Evolutionary conservation across 2,888 invertebrate genomes (phyloP).

Genomic region (Pachymerium ferrugineum): DNA sequence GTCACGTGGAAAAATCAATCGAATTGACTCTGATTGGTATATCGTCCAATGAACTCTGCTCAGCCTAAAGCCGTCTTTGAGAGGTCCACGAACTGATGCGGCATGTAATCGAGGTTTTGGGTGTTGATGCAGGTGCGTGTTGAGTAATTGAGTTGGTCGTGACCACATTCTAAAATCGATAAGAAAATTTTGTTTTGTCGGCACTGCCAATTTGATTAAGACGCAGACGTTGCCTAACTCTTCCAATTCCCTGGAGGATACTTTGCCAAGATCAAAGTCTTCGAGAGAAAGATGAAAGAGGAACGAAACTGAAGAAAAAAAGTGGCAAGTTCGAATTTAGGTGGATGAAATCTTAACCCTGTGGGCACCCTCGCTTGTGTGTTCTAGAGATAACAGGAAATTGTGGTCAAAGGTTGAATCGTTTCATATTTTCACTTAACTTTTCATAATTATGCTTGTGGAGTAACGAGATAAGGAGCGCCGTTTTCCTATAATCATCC

Average conservation of each 20-base stretch:
- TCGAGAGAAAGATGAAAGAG: neutral
- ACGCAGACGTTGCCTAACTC: neutral
- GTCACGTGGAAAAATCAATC: slow-evolving; percentile 22
- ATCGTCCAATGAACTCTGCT: neutral
- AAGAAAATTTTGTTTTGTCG: slow-evolving; percentile 27
- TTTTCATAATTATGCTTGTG: slow-evolving; percentile 7
- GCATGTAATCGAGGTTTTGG: slow-evolving; percentile 1
- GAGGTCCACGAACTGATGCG: no score
- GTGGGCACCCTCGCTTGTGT: neutral
- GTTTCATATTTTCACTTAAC: slow-evolving; percentile 14
- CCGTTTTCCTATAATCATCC: neutral
- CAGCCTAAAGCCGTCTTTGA: no score
- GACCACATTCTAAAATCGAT: slow-evolving; percentile 6
- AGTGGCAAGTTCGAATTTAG: neutral
- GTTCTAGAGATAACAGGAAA: neutral
- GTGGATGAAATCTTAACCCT: neutral
- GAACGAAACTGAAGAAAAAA: neutral
- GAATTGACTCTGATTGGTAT: slow-evolving; percentile 6
- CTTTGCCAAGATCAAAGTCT: neutral
- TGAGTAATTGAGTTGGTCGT: slow-evolving; percentile 22
- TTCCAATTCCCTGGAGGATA: neutral
- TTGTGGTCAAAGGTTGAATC: slow-evolving; percentile 15
- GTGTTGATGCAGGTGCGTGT: slow-evolving; percentile 8
- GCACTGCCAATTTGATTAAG: slow-evolving; percentile 14
- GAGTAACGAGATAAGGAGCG: neutral